Conservation (phyloP, 2,113 vertebrate genomes). For the Malurus elegans region DNA sequence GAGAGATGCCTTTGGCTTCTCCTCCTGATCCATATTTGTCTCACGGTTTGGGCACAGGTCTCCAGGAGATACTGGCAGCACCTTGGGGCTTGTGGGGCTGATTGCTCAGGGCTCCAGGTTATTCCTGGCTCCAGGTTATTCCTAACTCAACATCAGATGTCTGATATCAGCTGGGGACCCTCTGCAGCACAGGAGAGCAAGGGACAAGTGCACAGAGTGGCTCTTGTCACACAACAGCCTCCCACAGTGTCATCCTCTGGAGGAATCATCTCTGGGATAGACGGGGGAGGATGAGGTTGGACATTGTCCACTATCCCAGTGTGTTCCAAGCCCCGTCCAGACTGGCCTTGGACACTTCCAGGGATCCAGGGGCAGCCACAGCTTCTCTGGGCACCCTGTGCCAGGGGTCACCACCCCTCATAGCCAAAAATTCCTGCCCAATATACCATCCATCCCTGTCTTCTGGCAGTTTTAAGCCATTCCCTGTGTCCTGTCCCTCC, state of each 20-base stretch:
- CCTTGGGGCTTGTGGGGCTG: neutral
- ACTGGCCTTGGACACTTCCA: neutral
- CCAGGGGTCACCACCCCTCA: fast-evolving
- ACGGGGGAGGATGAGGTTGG: neutral
- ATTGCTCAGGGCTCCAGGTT: neutral
- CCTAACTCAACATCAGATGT: neutral
- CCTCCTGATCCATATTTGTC: neutral
- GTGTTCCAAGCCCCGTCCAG: fast-evolving
- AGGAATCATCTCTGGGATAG: neutral
- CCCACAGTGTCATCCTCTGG: neutral
- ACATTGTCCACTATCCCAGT: fast-evolving
- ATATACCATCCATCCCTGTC: neutral
- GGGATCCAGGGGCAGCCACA: neutral
- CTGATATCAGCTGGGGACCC: neutral
- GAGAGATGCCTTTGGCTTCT: neutral
- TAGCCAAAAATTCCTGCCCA: fast-evolving
- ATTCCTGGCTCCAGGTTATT: neutral
- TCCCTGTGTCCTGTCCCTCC: neutral
- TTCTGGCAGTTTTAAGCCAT: neutral
- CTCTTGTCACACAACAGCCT: neutral
- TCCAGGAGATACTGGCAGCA: fast-evolving
- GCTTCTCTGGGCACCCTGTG: neutral
- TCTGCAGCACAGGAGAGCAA: neutral
- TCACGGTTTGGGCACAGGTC: neutral
- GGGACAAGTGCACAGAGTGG: neutral